Conservation (phyloP, 2,113 vertebrate genomes). For the Bostrychus sinensis region DNA sequence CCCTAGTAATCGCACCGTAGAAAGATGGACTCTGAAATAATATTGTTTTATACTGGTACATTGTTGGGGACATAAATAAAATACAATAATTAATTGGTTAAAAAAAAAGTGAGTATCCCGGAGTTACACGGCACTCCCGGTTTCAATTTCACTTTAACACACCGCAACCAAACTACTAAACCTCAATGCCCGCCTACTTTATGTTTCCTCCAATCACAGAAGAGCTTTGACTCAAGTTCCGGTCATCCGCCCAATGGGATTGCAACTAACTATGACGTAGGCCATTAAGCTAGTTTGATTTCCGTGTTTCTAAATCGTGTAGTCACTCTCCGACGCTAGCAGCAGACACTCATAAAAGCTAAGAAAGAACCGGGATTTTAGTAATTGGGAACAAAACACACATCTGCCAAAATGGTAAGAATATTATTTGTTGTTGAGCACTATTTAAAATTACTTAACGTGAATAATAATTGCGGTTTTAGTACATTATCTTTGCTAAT, state of each 20-base stretch:
- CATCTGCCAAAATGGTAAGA: slow-evolving; percentile 67
- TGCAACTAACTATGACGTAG: neutral
- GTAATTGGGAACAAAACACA: neutral
- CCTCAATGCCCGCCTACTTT: rapidly evolving
- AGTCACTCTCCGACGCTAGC: slow-evolving; percentile 67
- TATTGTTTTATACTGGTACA: neutral
- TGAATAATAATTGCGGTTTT: neutral
- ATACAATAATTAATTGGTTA: neutral
- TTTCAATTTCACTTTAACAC: slow-evolving; percentile 57
- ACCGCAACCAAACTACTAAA: slow-evolving; percentile 55
- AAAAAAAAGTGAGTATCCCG: neutral
- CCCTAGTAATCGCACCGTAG: no score
- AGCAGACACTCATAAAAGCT: neutral
- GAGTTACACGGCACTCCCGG: neutral
- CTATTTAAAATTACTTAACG: neutral
- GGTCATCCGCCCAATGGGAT: slow-evolving; percentile 39
- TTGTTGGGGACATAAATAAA: neutral
- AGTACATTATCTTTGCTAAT: neutral
- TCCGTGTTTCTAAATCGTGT: slow-evolving; percentile 72
- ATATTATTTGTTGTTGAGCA: neutral
- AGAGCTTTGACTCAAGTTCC: rapidly evolving
- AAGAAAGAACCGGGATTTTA: neutral
- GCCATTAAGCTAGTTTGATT: rapidly evolving
- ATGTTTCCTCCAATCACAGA: slow-evolving; percentile 27
- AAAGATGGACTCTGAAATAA: no score